Evolutionary conservation across 2,888 invertebrate species (phyloP).

Genomic region (Caradrina kadenii): DNA sequence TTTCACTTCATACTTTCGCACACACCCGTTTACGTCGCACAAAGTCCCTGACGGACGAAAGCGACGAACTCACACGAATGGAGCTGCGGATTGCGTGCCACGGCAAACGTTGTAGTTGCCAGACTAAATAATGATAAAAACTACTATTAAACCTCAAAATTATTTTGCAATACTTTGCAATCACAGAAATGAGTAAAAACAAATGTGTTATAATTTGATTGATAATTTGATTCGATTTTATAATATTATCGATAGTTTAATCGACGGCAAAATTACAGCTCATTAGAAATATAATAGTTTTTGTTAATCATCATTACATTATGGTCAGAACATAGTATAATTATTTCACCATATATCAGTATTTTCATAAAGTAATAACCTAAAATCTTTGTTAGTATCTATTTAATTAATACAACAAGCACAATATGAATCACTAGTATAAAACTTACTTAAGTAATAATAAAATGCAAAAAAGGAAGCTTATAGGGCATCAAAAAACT

Average conservation of each 20-base stretch:
- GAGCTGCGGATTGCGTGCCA: constrained; percentile 70
- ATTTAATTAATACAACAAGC: too few relatives aligned
- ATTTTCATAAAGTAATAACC: too few relatives aligned
- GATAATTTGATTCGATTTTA: too few relatives aligned
- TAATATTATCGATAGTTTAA: too few relatives aligned
- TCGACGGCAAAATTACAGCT: neutral
- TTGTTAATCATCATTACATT: too few relatives aligned
- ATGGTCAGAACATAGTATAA: neutral
- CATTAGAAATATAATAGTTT: neutral
- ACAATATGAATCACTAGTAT: too few relatives aligned
- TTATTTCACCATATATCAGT: too few relatives aligned
- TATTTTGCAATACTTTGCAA: neutral
- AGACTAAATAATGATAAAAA: constrained; percentile 51
- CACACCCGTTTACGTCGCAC: constrained; percentile 89
- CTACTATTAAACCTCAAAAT: constrained; percentile 21
- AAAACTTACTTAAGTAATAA: too few relatives aligned
- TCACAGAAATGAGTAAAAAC: neutral
- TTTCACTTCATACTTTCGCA: constrained; percentile 90
- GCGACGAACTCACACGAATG: constrained; percentile 82
- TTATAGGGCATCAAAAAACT: too few relatives aligned
- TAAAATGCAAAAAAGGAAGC: too few relatives aligned
- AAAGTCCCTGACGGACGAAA: constrained; percentile 82
- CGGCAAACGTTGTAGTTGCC: constrained; percentile 69
- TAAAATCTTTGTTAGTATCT: too few relatives aligned
- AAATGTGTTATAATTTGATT: neutral